phyloP scores from a whole-genome alignment of 2,113 vertebrate genomes.

The Hiodon alosoides region DNA sequence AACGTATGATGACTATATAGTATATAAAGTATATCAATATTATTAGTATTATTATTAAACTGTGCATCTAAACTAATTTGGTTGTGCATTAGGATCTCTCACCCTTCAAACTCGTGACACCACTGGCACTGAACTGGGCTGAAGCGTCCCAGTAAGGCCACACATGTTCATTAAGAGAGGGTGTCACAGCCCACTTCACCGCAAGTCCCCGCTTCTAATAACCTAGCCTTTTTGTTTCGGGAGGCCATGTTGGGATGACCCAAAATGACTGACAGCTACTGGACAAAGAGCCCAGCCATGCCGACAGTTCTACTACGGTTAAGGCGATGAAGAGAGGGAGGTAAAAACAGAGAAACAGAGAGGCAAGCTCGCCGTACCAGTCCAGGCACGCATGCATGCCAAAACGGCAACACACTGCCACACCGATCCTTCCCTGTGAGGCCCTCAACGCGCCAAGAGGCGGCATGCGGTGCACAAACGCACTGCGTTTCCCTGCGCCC shows the following conservation, averaged over 20 bases:
- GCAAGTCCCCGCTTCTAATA: background rate
- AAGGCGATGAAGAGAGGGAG: background rate
- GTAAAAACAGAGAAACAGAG: background rate
- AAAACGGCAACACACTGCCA: conserved; percentile 15
- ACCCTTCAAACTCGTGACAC: background rate
- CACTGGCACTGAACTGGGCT: background rate
- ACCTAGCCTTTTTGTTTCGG: background rate
- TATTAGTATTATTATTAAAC: too few species aligned
- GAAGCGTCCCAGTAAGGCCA: background rate
- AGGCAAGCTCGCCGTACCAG: conserved; percentile 11
- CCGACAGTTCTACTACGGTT: background rate
- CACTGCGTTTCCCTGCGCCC: background rate
- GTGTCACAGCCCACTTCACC: conserved; percentile 2
- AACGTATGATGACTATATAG: too few species aligned
- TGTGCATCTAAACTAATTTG: too few species aligned
- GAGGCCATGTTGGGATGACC: background rate
- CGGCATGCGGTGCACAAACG: background rate
- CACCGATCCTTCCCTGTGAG: too few species aligned
- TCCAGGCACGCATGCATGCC: conserved; percentile 32
- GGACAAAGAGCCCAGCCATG: background rate
- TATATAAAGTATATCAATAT: too few species aligned
- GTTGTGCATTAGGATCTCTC: background rate
- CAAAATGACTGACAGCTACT: too few species aligned
- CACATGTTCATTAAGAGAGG: background rate
- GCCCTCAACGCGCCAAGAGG: too few species aligned